phyloP scores from a whole-genome alignment of 2,888 invertebrate genomes.

The Xestia sexstrigata region DNA sequence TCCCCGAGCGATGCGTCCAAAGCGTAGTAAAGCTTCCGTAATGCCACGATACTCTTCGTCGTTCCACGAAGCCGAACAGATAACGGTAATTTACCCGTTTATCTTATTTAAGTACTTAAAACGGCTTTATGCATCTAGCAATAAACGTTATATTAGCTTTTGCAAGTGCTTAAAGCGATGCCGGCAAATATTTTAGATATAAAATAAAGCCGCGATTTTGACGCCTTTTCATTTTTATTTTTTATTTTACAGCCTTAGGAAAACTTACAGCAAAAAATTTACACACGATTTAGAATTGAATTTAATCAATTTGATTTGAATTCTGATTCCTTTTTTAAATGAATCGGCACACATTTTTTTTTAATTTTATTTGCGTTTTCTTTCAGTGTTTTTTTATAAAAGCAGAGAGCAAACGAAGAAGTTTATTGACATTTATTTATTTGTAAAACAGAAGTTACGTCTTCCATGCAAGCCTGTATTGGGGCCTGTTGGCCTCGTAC shows the following conservation, averaged over 20 bases:
- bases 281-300: too few relatives aligned
- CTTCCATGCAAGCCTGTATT: neutral
- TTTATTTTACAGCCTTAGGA: too few relatives aligned
- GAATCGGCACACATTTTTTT: neutral
- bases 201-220: neutral
- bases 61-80: slow-evolving; percentile 46
- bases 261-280: too few relatives aligned
- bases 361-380: neutral
- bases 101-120: slow-evolving; percentile 51
- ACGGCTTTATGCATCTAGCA: slow-evolving; percentile 47
- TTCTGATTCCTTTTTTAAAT: slow-evolving; percentile 23
- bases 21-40: slow-evolving; percentile 28
- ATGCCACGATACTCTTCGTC: slow-evolving; percentile 25
- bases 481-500: too few relatives aligned
- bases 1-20: slow-evolving; percentile 56
- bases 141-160: slow-evolving; percentile 59
- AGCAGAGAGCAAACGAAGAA: neutral
- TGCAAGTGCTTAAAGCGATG: slow-evolving; percentile 5
- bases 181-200: neutral
- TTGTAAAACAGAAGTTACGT: neutral
- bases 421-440: neutral
- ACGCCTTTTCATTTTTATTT: neutral
- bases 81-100: slow-evolving; percentile 57
- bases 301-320: too few relatives aligned
- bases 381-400: neutral